phyloP scores from a whole-genome alignment of 1,140 invertebrate species.

The Dendrolimus punctatus region DNA sequence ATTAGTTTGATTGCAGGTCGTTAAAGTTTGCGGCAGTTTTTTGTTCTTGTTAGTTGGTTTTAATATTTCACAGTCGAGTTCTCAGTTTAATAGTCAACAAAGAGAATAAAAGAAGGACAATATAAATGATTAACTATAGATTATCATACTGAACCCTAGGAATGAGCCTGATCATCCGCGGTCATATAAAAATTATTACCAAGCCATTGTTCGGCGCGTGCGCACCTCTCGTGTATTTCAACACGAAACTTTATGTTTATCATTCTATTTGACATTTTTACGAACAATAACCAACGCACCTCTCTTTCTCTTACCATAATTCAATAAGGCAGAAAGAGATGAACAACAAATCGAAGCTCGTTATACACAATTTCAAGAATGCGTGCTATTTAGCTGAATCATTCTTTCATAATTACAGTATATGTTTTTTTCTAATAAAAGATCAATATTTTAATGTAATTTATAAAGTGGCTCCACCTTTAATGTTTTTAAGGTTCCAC shows the following conservation, averaged over 20 bases:
- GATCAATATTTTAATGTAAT: too few species aligned
- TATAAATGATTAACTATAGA: too few species aligned
- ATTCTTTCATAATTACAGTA: constrained; percentile 39
- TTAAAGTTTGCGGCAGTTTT: too few species aligned
- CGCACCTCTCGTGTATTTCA: constrained; percentile 39
- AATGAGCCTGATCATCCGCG: constrained; percentile 22
- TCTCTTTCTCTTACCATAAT: constrained; percentile 23
- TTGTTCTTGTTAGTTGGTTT: too few species aligned
- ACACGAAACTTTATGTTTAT: constrained; percentile 64
- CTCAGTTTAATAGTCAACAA: too few species aligned
- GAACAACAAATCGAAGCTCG: constrained; percentile 39
- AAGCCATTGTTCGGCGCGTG: constrained; percentile 35
- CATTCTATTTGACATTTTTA: constrained; percentile 68
- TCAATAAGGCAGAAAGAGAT: constrained; percentile 29
- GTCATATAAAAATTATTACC: constrained; percentile 45
- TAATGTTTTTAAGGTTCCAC: not conserved
- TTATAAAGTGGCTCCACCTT: not conserved
- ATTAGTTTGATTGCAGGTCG: too few species aligned
- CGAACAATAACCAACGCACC: constrained; percentile 50
- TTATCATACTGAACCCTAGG: constrained; percentile 1
- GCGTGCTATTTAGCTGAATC: constrained; percentile 53
- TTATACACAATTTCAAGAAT: constrained; percentile 40
- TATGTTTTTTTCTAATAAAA: too few species aligned
- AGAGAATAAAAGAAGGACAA: too few species aligned
- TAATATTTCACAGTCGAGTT: too few species aligned